Base-by-base conservation (phyloP, 2,113 vertebrate species). In the Nothoprocta perdicaria region DNA sequence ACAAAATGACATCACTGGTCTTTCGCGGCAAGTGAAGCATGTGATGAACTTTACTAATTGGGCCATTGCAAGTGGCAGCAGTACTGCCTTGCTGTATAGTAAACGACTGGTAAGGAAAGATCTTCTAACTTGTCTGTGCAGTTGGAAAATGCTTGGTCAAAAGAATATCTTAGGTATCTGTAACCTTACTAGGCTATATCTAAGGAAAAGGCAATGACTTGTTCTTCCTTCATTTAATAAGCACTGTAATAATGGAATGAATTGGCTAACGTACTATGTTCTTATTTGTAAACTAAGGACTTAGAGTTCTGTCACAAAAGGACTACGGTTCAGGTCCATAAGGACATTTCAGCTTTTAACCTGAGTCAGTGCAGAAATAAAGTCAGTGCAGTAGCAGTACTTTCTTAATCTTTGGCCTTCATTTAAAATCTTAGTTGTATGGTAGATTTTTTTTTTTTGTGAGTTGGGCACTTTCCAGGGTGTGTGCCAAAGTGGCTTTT, bases 11-110 rank as follows among this genome's bases (percentile, higher is more conserved):
- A 99, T 99, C 92, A 97, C 97, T 41, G 98, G 98, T 22, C 97
- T 99, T 72, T 99, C 99, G 0, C 98, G 99, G 67, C 99, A 99
- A 95, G 99, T 99, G 97, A 98, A 99, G 92, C 99, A 99, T 29
- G 99, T 99, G 45, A 98, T 99, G 97, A 98, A 98, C 96, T 99
- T 99, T 65, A 99, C 99, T 22, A 98, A 99, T n/a, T 99, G 99
- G 99, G 99, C 99, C 33, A 99, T 99, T 87, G 98, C 97, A 5
- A 99, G 98, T 26, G 99, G 99, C 93, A 99, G 99, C 98, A 99
- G 98, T 96, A 99, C 99, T 0, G 99, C 99, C 4, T 96, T 99
- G 80, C 98, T 99, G 5, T 99, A 99, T 96, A 99, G 99, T 98
- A 99, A 99, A 80, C 98, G 99, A 24, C 97, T 99, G 98, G 99